Percentiles rank a stretch among this genome's conserved stretches.
Evolutionary conservation across 1,140 invertebrate species (phyloP).

Genomic region (Uloborus diversus): DNA sequence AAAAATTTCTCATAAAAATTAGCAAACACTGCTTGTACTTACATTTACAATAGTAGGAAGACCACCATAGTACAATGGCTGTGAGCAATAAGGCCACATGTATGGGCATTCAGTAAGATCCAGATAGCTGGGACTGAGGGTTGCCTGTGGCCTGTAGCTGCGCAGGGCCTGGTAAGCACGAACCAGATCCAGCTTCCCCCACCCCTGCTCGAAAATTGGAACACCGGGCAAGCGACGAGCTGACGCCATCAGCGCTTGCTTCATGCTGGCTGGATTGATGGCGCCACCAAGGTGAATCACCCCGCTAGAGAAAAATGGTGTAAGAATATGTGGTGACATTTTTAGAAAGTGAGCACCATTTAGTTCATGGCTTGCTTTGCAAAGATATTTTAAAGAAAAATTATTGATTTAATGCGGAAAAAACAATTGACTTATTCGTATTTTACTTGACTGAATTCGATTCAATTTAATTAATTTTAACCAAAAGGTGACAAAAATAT

Average conservation of each 20-base stretch:
- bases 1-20: no score
- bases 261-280: slow-evolving; percentile 92
- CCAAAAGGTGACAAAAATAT: no score
- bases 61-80: slow-evolving; percentile 87
- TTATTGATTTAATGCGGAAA: no score
- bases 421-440: no score
- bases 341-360: no score
- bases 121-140: slow-evolving; percentile 79
- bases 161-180: slow-evolving; percentile 83
- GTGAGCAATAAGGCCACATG: slow-evolving; percentile 98
- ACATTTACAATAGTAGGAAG: slow-evolving; percentile 93
- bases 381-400: no score
- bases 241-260: slow-evolving; percentile 90
- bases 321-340: no score
- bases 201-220: slow-evolving; percentile 97
- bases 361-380: no score
- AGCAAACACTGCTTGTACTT: slow-evolving; percentile 69
- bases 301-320: slow-evolving; percentile 64
- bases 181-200: slow-evolving; percentile 90
- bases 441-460: no score
- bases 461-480: no score
- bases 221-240: slow-evolving; percentile 83
- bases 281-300: slow-evolving; percentile 70
- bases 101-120: slow-evolving; percentile 94
- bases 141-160: slow-evolving; percentile 84